Base-by-base conservation (phyloP, 2,113 vertebrate genomes). In the Tetrao urogallus region DNA sequence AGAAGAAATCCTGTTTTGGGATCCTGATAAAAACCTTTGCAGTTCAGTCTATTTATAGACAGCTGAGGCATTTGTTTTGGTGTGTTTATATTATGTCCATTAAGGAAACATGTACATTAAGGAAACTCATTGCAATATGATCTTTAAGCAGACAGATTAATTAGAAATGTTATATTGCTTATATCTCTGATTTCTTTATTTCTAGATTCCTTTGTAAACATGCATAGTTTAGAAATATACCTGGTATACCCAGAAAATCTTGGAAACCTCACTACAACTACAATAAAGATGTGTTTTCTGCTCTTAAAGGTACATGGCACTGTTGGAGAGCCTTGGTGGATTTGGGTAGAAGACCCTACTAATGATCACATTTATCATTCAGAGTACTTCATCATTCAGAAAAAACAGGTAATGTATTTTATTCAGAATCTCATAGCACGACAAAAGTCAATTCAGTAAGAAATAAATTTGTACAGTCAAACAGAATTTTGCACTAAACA, bases 351-450 rank as follows among this genome's bases (percentile, higher is more conserved):
- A 97, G 99, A 99, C 91, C 98, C 99, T 82, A 97, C 98, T 93
- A 99, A 99, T 96, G 98, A 99, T 92, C 99, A 99, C 95, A 99
- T 99, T 97, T 99, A 99, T 95, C 99, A 99, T 97, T 99, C 99
- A 2, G 99, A 99, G 91, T 99, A 99, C 96, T 98, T 99, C 97
- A 98, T 99, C n/a, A 97, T 99, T 96, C 99, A 99, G 92, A 99
- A 99, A 97, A 99, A 99, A 94, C 99, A 99, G 98, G 99, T 99
- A 95, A 96, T 48, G 58, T 6, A 64, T 43, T 86, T 86, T 36
- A n/a, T 58, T 91, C 36, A 79, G 70, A 79, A 90, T 76, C 28
- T 58, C 43, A 72, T 36, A 93, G 28, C 65, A 85, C 70, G 60
- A 69, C 47, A 86, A 50, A 69, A 79, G 71, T 66, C 40, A 77